phyloP scores from a whole-genome alignment of 2,113 vertebrate genomes.

The Grus americana region DNA sequence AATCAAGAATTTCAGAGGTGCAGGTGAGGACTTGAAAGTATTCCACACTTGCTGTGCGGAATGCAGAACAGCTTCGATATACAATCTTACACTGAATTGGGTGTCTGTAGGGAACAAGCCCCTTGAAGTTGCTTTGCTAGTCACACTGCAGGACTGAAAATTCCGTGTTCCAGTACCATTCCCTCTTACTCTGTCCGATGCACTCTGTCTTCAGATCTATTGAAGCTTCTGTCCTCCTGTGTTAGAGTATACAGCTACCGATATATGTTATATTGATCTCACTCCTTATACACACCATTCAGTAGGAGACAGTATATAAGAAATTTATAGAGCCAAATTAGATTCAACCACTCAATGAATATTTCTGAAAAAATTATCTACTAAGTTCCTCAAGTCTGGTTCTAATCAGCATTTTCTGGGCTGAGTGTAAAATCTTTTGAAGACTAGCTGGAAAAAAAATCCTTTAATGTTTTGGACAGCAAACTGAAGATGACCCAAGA shows the following conservation, averaged over 20 bases:
- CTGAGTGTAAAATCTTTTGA: background rate
- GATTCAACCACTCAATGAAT: background rate
- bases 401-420: background rate
- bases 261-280: background rate
- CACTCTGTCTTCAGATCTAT: background rate
- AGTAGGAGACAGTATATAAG: background rate
- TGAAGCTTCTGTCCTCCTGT: background rate
- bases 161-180: background rate
- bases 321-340: background rate
- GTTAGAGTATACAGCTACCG: background rate
- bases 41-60: background rate
- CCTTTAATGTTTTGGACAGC: background rate
- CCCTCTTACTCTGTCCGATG: background rate
- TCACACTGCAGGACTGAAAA: background rate
- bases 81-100: background rate
- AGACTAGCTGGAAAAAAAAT: background rate
- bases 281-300: background rate
- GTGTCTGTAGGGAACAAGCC: background rate
- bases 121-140: background rate
- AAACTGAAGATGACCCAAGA: background rate
- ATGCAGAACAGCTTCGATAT: conserved; percentile 17
- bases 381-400: background rate
- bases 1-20: conserved; percentile 34
- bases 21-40: conserved; percentile 30
- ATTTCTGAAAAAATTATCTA: background rate